Evolutionary conservation across 2,888 invertebrate genomes (phyloP), one percentile per base, ranked within the genome.

Genomic region (Sthenelais limicola): DNA sequence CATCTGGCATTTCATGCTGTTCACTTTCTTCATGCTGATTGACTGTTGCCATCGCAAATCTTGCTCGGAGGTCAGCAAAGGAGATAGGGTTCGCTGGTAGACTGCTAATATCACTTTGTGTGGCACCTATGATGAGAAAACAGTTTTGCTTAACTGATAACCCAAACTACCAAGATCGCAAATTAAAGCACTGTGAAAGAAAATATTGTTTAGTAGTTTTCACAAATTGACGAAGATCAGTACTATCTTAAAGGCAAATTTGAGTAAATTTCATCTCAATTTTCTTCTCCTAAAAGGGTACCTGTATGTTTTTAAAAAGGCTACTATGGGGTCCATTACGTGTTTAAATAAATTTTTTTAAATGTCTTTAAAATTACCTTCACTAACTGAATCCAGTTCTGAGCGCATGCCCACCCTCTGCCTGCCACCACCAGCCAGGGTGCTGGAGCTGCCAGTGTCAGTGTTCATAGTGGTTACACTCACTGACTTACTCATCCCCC

Each of bases 1-100:
- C 73, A 32, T 77, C 77, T 38, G 72, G 18, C 30, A 77, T 32
- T 26, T 24, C 79, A 4, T 75, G 48, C 32, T 80, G 74, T 35
- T 67, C 51, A 12, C 24, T 56, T 38, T 77, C 73, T 68, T 78
- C 77, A 33, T 71, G 56, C 15, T 70, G 68, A 5, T 79, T 9
- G 3, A 35, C 49, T 1, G 73, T 62, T 2, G 56, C 56, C 18
- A 51, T n/a, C 15, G 68, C 51, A 48, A 73, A 73, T 56, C 47
- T 54, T 1, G 67, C 68, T 24, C 73, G 49, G 56, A 73, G 52
- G 7, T 73, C 73, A 30, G 73, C 73, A 49, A 73, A 73, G 5
- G 73, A 73, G 26, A 73, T 66, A 30, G 43, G 24, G 4, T 28
- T 26, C 4, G 67, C 56, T 1, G 72, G 67, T 18, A 18, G 21